Base-by-base conservation (phyloP, 2,888 invertebrate species). In the Silvanus unidentatus region DNA sequence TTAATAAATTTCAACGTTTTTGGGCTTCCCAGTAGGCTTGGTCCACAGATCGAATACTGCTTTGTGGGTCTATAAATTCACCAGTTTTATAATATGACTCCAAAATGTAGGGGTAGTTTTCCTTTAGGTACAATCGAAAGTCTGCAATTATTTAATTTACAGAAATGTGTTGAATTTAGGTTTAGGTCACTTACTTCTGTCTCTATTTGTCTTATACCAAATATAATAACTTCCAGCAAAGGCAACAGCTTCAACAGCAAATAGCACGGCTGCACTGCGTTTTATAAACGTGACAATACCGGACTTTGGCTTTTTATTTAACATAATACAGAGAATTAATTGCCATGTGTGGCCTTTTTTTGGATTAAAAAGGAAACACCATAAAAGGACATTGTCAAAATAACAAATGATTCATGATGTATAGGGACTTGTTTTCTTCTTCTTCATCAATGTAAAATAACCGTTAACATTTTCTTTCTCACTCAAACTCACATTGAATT, bases 31-130 rank as follows among this genome's bases (percentile, higher is more conserved):
- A 82, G 64, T 77, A 69, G 52, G 71, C 70, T 43, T 76, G 64
- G 69, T 84, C 82, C 40, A 72, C 55, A 52, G 78, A 71, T 51
- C 86, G 71, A 40, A 52, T 60, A 48, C 70, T 73, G 44, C 68
- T 67, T 30, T 77, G 72, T 0, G 65, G 61, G 42, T 79, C 77
- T 8, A 84, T 54, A 34, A 71, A 65, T 71, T 88, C 87, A 43
- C 86, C 86, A 16, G 85, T 58, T 55, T 71, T 71, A 67, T 89
- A 89, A 68, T 82, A 89, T 39, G 77, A 73, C 54, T 87, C 80
- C 50, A 89, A 71, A 27, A 82, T 63, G 60, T 71, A 75, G 40
- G 84, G 84, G 66, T 74, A 82, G 52, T 85, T 81, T 44, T 81
- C 75, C 68, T 76, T 73, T 69, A 85, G 77, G 63, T 82, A 82